Percentiles rank a stretch among this genome's conserved stretches.
Conservation (phyloP, 2,888 invertebrate species). For the Tipula confusa region DNA sequence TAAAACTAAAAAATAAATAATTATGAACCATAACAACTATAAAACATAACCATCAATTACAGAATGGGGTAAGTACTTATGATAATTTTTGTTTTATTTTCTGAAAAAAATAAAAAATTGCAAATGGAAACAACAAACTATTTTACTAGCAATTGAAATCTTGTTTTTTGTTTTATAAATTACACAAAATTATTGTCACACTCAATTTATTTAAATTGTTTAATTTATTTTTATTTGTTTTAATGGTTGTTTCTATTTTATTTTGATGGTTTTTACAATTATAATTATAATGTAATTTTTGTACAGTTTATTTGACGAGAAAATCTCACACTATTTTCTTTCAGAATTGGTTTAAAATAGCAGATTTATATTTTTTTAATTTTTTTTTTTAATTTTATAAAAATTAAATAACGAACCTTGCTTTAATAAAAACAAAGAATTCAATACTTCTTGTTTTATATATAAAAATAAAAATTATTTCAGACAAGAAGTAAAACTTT, state of each 20-base stretch:
- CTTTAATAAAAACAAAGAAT: no score
- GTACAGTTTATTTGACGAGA: no score
- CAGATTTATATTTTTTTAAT: no score
- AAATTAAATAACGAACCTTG: no score
- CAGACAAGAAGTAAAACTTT: no score
- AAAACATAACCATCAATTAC: not conserved
- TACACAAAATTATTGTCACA: not conserved
- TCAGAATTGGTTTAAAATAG: no score
- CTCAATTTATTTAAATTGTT: not conserved
- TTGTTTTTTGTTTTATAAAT: not conserved
- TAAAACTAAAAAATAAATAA: not conserved
- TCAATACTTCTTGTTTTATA: no score
- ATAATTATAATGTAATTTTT: no score
- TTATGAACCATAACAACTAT: not conserved
- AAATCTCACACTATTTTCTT: no score
- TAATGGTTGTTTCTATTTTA: not conserved
- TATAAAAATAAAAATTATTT: no score
- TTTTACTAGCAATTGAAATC: not conserved
- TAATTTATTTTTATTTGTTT: not conserved
- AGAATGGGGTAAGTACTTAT: slow-evolving; percentile 12
- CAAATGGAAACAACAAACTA: not conserved
- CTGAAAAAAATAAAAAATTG: not conserved
- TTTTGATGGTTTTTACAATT: not conserved
- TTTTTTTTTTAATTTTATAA: no score
- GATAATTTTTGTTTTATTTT: not conserved